Evolutionary conservation across 2,888 invertebrate species (phyloP).

Genomic region (Ectropis crepuscularia): DNA sequence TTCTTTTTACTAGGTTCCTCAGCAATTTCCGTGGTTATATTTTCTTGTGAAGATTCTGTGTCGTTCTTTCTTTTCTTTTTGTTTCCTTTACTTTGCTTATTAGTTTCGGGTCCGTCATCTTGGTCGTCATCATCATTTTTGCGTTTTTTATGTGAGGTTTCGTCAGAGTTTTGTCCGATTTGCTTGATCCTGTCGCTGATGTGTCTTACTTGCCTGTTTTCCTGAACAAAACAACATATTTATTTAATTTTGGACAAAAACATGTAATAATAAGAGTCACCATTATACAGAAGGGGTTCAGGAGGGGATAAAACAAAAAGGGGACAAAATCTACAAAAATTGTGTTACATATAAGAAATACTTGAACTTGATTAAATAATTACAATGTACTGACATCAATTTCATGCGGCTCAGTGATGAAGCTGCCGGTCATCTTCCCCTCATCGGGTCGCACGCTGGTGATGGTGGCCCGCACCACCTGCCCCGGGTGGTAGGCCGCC

Average conservation of each 20-base stretch:
- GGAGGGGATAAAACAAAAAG: no score
- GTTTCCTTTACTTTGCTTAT: conserved; percentile 28
- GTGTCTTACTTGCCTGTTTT: conserved; percentile 41
- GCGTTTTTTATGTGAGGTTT: conserved; percentile 33
- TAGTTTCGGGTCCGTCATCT: conserved; percentile 32
- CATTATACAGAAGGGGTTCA: no score
- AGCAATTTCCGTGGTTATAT: conserved; percentile 20
- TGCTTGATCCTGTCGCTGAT: conserved; percentile 51
- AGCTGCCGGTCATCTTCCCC: conserved; percentile 74
- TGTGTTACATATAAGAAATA: no score
- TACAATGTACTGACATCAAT: conserved; percentile 57
- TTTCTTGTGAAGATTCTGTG: conserved; percentile 34
- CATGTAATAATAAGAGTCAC: no score
- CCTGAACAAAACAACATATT: conserved; percentile 45
- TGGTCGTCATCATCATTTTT: conserved; percentile 25
- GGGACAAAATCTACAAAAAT: no score
- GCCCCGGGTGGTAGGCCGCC: conserved; percentile 84
- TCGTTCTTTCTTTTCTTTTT: conserved; percentile 26
- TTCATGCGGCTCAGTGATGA: conserved; percentile 63
- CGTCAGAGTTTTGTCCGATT: conserved; percentile 38
- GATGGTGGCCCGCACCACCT: conserved; percentile 83
- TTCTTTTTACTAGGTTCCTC: conserved; percentile 21
- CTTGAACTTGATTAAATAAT: no score
- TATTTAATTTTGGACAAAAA: no score
- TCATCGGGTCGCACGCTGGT: conserved; percentile 60